These are phyloP conservation scores for Ferdinandea cuprea DNA, from an alignment of 2,888 invertebrate genomes.

Conservation along the genomic window DNA sequence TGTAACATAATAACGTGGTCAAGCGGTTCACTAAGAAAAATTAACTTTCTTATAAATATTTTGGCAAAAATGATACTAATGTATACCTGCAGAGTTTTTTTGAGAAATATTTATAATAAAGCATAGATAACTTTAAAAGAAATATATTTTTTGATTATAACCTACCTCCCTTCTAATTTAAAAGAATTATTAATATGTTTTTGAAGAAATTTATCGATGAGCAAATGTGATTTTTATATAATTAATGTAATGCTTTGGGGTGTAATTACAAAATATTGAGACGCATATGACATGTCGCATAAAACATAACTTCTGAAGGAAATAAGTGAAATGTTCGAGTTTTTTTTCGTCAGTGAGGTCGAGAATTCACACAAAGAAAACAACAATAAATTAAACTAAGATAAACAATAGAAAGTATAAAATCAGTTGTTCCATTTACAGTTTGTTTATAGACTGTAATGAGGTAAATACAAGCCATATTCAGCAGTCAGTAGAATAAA, in stretches of 20 bases:
- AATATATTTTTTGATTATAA: background rate
- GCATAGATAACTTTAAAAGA: constrained; percentile 3
- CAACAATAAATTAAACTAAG: too few species aligned
- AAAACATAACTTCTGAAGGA: background rate
- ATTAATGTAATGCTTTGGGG: constrained; percentile 1
- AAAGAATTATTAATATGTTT: background rate
- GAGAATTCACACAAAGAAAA: too few species aligned
- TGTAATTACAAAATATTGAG: background rate
- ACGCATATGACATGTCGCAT: constrained; percentile 6
- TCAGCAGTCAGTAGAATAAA: too few species aligned
- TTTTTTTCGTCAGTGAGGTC: background rate
- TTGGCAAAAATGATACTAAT: constrained; percentile 10
- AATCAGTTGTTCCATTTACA: too few species aligned
- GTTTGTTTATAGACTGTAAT: too few species aligned
- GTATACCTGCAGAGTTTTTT: constrained; percentile 5
- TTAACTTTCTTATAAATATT: background rate
- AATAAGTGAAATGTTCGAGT: constrained; percentile 1
- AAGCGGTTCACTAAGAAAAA: constrained; percentile 24
- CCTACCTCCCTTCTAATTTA: constrained; percentile 36
- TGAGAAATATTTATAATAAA: background rate
- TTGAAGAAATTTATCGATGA: background rate
- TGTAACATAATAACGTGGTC: constrained; percentile 10
- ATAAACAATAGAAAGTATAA: too few species aligned
- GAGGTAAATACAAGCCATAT: too few species aligned
- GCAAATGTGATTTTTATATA: background rate